Evolutionary conservation across 2,888 invertebrate genomes (phyloP).

Genomic region (Orthosia gothica): DNA sequence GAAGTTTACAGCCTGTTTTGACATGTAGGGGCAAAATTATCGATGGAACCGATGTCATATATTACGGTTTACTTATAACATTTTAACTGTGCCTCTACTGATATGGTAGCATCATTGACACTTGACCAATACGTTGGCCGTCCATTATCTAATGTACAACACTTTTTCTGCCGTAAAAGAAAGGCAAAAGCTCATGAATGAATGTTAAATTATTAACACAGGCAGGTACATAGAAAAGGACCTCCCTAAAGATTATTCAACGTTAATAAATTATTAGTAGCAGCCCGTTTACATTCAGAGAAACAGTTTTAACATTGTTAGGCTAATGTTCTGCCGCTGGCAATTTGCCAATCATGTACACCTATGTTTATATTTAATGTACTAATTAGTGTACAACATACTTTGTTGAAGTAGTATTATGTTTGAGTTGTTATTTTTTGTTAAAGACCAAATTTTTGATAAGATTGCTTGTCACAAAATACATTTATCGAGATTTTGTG

Average conservation of each 20-base stretch:
- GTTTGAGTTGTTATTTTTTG: background rate
- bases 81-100: no score
- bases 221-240: conserved; percentile 16
- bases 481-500: no score
- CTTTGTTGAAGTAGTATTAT: background rate
- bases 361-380: conserved; percentile 15
- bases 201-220: conserved; percentile 31
- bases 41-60: no score
- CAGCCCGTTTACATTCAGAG: conserved; percentile 37
- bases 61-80: no score
- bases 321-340: conserved; percentile 41
- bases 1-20: no score
- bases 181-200: conserved; percentile 18
- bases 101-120: background rate
- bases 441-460: no score
- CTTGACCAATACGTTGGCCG: background rate
- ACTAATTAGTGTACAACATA: conserved; percentile 1
- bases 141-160: background rate
- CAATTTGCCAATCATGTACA: conserved; percentile 40
- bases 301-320: conserved; percentile 53
- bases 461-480: no score
- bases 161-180: background rate
- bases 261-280: conserved; percentile 46
- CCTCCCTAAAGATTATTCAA: conserved; percentile 39
- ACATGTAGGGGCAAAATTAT: no score